These are phyloP conservation scores for Mesorhabditis belari DNA, from an alignment of 2,888 invertebrate genomes.

Conservation along the genomic window DNA sequence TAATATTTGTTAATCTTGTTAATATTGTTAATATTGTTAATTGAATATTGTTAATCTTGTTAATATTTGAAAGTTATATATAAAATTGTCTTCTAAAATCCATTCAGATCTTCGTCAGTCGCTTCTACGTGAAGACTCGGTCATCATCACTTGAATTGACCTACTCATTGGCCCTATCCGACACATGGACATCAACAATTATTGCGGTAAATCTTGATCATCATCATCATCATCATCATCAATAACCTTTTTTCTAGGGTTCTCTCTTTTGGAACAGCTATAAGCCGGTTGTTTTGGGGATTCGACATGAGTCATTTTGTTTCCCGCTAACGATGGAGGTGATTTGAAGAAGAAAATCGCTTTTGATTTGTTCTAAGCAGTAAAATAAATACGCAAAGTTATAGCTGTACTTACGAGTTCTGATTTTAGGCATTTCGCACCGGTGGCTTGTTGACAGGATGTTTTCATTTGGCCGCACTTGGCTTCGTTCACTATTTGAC, in stretches of 20 bases:
- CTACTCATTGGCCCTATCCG: slow-evolving; percentile 33
- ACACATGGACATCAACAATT: slow-evolving; percentile 32
- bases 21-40: too few species aligned
- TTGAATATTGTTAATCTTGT: too few species aligned
- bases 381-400: too few species aligned
- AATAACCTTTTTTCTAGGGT: too few species aligned
- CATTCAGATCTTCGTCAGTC: neutral
- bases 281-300: slow-evolving; percentile 25
- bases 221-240: too few species aligned
- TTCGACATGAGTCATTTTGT: slow-evolving; percentile 38
- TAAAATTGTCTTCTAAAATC: too few species aligned
- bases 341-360: too few species aligned
- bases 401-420: neutral
- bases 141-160: slow-evolving; percentile 31
- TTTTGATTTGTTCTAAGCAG: too few species aligned
- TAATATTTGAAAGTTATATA: neutral
- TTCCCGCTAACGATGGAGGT: slow-evolving; percentile 39
- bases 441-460: slow-evolving; percentile 63
- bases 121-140: slow-evolving; percentile 3
- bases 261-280: slow-evolving; percentile 59
- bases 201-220: too few species aligned
- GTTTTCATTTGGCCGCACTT: slow-evolving; percentile 63
- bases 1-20: too few species aligned
- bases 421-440: slow-evolving; percentile 56
- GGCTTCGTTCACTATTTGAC: slow-evolving; percentile 67